These are phyloP conservation scores for Papilio demoleus DNA, from an alignment of 2,888 invertebrate genomes.

Conservation along the genomic window DNA sequence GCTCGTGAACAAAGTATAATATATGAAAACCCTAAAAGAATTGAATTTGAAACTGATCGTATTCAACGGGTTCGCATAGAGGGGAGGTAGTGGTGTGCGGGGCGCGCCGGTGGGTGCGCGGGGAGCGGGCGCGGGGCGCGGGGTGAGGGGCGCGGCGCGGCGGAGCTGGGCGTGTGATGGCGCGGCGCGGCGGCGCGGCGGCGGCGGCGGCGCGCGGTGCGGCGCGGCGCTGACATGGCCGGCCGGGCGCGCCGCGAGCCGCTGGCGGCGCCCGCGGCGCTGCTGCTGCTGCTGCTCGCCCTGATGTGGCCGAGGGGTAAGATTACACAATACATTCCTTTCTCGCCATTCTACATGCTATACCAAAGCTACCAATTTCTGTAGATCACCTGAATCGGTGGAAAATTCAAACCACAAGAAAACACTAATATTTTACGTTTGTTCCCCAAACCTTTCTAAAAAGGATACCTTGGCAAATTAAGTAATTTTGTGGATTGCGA, in stretches of 20 bases:
- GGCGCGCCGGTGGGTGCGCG: conserved; percentile 54
- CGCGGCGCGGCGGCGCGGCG: conserved; percentile 74
- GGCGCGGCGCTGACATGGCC: conserved; percentile 81
- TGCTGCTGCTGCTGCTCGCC: conserved; percentile 82
- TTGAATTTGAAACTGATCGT: conserved; percentile 71
- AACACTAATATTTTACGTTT: neutral
- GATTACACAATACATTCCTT: conserved; percentile 42
- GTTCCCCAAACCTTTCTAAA: neutral
- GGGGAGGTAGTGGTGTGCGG: conserved; percentile 69
- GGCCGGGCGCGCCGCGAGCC: conserved; percentile 81
- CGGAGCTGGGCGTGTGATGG: conserved; percentile 71
- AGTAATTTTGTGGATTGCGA: no score
- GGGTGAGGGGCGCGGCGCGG: conserved; percentile 75
- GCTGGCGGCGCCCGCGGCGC: conserved; percentile 81
- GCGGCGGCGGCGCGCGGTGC: conserved; percentile 70
- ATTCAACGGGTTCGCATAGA: conserved; percentile 73
- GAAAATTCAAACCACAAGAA: neutral
- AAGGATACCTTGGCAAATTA: neutral
- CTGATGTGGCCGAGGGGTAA: conserved; percentile 80
- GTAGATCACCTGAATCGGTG: neutral
- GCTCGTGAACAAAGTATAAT: conserved; percentile 72
- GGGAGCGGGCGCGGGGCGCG: no score
- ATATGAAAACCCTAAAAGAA: conserved; percentile 76
- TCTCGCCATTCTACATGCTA: neutral
- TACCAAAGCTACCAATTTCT: neutral